Conservation (phyloP, 2,797 vertebrate genomes). For the Okamejei kenojei region DNA sequence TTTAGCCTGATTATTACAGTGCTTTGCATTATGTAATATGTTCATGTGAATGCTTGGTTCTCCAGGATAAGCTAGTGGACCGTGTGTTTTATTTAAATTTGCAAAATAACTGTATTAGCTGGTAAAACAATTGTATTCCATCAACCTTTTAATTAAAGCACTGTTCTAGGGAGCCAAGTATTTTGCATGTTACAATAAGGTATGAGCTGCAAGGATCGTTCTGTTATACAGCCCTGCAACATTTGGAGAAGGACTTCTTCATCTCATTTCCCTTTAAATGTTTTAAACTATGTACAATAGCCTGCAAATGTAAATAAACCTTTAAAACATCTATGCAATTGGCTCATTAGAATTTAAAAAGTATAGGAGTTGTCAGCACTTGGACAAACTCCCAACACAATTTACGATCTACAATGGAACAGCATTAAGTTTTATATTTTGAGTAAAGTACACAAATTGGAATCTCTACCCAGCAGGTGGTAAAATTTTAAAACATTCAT, state of each 20-base stretch:
- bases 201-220: slow-evolving; percentile 67
- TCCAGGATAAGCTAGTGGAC: slow-evolving; percentile 6
- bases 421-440: not conserved
- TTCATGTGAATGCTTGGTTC: slow-evolving; percentile 36
- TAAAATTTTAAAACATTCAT: not conserved
- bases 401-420: not conserved
- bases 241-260: not conserved
- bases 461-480: not conserved
- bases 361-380: not conserved
- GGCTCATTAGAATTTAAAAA: not conserved
- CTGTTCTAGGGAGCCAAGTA: slow-evolving; percentile 26
- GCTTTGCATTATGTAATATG: slow-evolving; percentile 35
- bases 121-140: not conserved
- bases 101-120: not conserved
- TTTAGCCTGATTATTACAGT: slow-evolving; percentile 30
- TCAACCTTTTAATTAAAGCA: not conserved
- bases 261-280: not conserved
- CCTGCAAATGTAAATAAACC: not conserved
- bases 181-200: slow-evolving; percentile 39
- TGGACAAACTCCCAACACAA: not conserved
- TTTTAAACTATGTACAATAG: not conserved
- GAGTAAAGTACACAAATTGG: not conserved
- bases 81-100: slow-evolving; percentile 12
- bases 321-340: not conserved
- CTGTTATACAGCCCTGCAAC: slow-evolving; percentile 46